Conservation (phyloP, 2,113 vertebrate species). For the Catagonus wagneri region DNA sequence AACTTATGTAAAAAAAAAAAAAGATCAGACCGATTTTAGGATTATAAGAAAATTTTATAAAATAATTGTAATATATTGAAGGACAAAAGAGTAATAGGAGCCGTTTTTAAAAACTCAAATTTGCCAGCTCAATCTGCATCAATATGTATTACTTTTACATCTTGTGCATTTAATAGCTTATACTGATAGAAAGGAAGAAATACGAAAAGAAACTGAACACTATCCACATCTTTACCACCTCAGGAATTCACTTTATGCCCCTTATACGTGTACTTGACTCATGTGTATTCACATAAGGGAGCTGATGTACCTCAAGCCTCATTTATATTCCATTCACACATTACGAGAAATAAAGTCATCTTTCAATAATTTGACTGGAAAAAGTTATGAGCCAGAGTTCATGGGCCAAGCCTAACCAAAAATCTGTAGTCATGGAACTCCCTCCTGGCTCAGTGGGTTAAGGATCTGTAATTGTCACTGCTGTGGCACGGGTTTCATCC, state of each 20-base stretch:
- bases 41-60: background rate
- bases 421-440: background rate
- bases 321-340: conserved; percentile 1
- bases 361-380: conserved; percentile 31
- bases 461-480: too few relatives aligned
- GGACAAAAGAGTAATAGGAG: background rate
- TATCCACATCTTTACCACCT: background rate
- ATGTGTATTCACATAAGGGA: background rate
- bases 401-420: background rate
- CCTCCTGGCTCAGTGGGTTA: too few relatives aligned
- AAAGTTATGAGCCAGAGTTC: conserved; percentile 38
- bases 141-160: background rate
- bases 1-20: conserved; percentile 7
- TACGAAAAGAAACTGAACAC: background rate
- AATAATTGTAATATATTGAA: background rate
- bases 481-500: too few relatives aligned
- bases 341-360: conserved; percentile 50
- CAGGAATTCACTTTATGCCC: background rate
- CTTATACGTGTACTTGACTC: background rate
- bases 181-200: conserved; percentile 18
- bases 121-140: background rate
- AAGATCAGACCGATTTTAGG: background rate
- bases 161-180: conserved; percentile 1
- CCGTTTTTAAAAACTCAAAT: conserved; percentile 14
- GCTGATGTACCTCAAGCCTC: background rate